Evolutionary conservation across 2,888 invertebrate genomes (phyloP).

Genomic region (Oxytorus armatus): DNA sequence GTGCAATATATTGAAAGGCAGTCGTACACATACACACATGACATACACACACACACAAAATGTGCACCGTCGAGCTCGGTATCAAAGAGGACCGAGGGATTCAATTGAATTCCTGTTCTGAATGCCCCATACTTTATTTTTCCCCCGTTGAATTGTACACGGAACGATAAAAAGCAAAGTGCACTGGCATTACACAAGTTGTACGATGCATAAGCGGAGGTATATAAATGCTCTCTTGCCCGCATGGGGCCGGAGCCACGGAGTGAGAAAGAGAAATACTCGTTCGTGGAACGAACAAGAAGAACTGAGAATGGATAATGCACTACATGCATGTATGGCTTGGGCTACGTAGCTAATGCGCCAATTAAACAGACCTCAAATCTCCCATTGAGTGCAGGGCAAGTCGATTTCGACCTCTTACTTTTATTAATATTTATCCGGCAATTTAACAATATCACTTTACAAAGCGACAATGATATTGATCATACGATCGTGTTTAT

Average conservation of each 20-base stretch:
- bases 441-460: too few species aligned
- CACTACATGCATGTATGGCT: constrained; percentile 49
- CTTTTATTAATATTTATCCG: not conserved
- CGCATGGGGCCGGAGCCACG: constrained; percentile 26
- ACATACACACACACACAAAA: too few species aligned
- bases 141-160: constrained; percentile 49
- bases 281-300: constrained; percentile 15
- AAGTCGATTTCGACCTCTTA: constrained; percentile 33
- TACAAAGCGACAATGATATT: too few species aligned
- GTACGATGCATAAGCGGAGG: constrained; percentile 13
- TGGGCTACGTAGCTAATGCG: constrained; percentile 69
- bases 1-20: constrained; percentile 57
- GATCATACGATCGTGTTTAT: too few species aligned
- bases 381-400: constrained; percentile 59
- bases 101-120: constrained; percentile 70
- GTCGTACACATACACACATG: too few species aligned
- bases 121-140: constrained; percentile 52
- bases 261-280: constrained; percentile 36
- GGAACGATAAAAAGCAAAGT: constrained; percentile 59
- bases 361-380: constrained; percentile 73
- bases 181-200: constrained; percentile 27
- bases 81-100: constrained; percentile 64
- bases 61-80: constrained; percentile 39
- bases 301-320: constrained; percentile 12
- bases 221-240: constrained; percentile 17